Percentiles rank a stretch among this genome's conserved stretches.
Conservation (phyloP, 1,140 invertebrate species). For the Zaprionus gabonicus region DNA sequence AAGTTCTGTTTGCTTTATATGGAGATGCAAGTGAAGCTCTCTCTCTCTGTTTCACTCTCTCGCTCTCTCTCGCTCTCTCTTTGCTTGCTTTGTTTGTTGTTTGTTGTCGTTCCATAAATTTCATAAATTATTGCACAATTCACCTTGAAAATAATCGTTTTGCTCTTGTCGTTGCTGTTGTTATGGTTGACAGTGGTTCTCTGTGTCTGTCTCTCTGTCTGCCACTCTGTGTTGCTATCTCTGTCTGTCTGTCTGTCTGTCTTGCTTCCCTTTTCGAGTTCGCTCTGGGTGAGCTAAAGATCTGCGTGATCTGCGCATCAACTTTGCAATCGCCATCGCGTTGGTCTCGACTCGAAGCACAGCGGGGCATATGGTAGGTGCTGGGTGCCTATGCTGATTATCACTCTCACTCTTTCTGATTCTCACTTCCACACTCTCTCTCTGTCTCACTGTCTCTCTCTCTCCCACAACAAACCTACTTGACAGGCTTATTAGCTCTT, state of each 20-base stretch:
- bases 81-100: slow-evolving; percentile 45
- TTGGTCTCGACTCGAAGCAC: slow-evolving; percentile 14
- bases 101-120: slow-evolving; percentile 69
- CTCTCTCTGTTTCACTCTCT: too few species aligned
- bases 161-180: slow-evolving; percentile 31
- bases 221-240: background rate
- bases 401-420: background rate
- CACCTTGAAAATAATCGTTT: slow-evolving; percentile 54
- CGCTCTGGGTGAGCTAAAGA: slow-evolving; percentile 39
- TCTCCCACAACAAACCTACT: background rate
- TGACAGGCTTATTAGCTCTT: background rate
- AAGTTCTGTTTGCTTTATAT: background rate
- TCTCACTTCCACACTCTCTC: background rate
- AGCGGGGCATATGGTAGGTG: too few species aligned
- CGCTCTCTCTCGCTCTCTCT: background rate
- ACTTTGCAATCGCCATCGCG: slow-evolving; percentile 26
- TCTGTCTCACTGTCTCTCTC: background rate
- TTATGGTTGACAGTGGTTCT: slow-evolving; percentile 25
- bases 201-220: background rate
- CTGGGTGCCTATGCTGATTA: background rate
- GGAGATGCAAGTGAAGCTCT: too few species aligned
- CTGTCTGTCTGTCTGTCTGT: background rate
- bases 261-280: slow-evolving; percentile 31
- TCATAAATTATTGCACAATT: slow-evolving; percentile 78
- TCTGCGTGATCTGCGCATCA: slow-evolving; percentile 15